Conservation (phyloP, 2,113 vertebrate genomes). For the Trinectes maculatus region DNA sequence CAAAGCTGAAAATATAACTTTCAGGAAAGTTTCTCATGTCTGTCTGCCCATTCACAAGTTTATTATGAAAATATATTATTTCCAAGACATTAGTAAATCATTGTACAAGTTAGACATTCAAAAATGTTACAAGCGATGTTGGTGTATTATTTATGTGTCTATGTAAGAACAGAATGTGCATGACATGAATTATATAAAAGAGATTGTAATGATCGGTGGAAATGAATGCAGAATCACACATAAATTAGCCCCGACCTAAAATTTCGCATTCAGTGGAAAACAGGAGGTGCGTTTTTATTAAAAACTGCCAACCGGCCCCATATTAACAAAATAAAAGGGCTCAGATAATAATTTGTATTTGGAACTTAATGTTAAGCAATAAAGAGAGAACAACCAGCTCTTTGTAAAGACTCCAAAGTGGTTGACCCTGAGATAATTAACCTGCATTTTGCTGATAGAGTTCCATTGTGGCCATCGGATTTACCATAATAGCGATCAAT, state of each 20-base stretch:
- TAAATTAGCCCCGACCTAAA: constrained; percentile 16
- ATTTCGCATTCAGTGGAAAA: constrained; percentile 15
- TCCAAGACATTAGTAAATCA: not conserved
- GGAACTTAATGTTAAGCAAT: constrained; percentile 74
- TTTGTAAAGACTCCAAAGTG: constrained; percentile 75
- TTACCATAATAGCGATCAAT: constrained; percentile 85
- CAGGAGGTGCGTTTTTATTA: constrained; percentile 17
- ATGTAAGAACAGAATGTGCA: not conserved
- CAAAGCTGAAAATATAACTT: constrained; percentile 52
- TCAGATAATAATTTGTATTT: constrained; percentile 71
- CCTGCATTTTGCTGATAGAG: constrained; percentile 84
- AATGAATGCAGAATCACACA: not conserved
- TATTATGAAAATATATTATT: not conserved
- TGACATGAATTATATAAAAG: not conserved
- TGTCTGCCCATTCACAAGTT: not conserved
- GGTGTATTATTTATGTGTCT: too few relatives aligned
- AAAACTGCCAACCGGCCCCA: constrained; percentile 23
- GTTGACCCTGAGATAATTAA: constrained; percentile 86
- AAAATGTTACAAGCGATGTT: too few relatives aligned
- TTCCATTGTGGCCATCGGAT: constrained; percentile 84
- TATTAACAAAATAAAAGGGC: constrained; percentile 67
- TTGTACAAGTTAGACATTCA: too few relatives aligned
- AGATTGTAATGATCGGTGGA: not conserved
- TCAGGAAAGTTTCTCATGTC: constrained; percentile 25
- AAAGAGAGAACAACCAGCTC: constrained; percentile 65